Evolutionary conservation across 2,888 invertebrate genomes (phyloP).

Genomic region (Polietes domitor): DNA sequence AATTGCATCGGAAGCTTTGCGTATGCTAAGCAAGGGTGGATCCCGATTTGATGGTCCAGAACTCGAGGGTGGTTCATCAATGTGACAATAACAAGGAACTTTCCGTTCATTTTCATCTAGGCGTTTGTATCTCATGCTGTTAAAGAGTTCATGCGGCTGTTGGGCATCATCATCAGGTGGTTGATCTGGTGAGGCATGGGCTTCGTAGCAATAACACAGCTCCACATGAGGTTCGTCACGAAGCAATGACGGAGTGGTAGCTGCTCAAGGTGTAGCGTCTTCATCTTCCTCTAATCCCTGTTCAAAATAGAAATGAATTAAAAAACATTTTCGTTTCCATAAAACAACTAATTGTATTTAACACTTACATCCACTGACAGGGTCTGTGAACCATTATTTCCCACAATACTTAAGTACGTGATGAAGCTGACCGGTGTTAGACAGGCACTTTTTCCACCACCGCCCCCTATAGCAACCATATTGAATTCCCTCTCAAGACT

Average conservation of each 20-base stretch:
- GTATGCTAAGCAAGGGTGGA: constrained; percentile 66
- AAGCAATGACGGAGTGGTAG: constrained; percentile 80
- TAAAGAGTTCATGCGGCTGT: constrained; percentile 63
- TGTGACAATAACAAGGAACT: constrained; percentile 45
- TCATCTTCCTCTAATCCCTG: constrained; percentile 81
- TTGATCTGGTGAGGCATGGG: constrained; percentile 70
- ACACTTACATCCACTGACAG: constrained; percentile 77
- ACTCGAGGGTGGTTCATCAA: constrained; percentile 43
- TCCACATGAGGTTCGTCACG: constrained; percentile 73
- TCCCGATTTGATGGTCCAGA: constrained; percentile 65
- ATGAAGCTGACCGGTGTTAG: constrained; percentile 86
- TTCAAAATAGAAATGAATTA: neutral
- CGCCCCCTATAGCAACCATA: constrained; percentile 52
- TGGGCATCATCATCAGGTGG: constrained; percentile 71
- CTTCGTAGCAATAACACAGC: constrained; percentile 74
- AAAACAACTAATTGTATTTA: too few relatives aligned
- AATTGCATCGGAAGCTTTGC: constrained; percentile 76
- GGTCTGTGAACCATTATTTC: constrained; percentile 85
- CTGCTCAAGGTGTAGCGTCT: constrained; percentile 83
- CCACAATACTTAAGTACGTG: constrained; percentile 86
- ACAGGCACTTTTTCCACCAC: constrained; percentile 71
- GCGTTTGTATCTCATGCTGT: constrained; percentile 60
- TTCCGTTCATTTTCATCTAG: constrained; percentile 55
- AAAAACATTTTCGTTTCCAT: neutral
- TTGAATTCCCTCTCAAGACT: constrained; percentile 70